Evolutionary conservation across 2,113 vertebrate genomes (phyloP).

Genomic region (Clupea harengus): DNA sequence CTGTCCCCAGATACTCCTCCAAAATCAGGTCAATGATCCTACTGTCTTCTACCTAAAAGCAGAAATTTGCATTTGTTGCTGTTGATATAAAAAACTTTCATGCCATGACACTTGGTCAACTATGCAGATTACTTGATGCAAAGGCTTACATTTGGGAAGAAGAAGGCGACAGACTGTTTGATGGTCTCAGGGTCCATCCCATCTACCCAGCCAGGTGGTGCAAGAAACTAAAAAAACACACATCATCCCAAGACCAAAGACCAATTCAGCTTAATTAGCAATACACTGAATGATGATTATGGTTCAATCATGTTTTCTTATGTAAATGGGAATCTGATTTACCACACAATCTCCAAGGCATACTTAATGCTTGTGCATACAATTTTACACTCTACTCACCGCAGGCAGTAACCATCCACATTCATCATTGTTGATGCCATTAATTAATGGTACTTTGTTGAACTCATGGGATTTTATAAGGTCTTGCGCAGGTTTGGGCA

Average conservation of each 20-base stretch:
- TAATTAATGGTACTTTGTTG: conserved; percentile 49
- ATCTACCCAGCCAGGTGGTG: conserved; percentile 64
- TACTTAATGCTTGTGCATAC: too few species aligned
- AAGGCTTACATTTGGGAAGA: conserved; percentile 60
- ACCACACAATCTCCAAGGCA: neutral
- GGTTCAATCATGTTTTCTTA: neutral
- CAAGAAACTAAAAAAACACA: conserved; percentile 27
- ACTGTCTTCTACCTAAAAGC: conserved; percentile 47
- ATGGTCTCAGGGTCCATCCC: conserved; percentile 60
- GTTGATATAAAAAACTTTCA: neutral
- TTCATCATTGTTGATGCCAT: conserved; percentile 52
- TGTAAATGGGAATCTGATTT: neutral
- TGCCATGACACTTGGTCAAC: too few species aligned
- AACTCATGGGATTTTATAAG: conserved; percentile 41
- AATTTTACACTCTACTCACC: conserved; percentile 29
- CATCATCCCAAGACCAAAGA: neutral
- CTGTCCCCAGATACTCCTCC: conserved; percentile 69
- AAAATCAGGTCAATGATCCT: conserved; percentile 39
- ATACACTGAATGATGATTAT: too few species aligned
- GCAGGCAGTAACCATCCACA: conserved; percentile 34
- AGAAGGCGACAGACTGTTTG: neutral
- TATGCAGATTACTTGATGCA: neutral
- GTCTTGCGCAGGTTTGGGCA: conserved; percentile 35
- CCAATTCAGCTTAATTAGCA: neutral
- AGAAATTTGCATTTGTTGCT: neutral